Conservation (phyloP, 2,888 invertebrate genomes). For the Ctenicera cuprea region DNA sequence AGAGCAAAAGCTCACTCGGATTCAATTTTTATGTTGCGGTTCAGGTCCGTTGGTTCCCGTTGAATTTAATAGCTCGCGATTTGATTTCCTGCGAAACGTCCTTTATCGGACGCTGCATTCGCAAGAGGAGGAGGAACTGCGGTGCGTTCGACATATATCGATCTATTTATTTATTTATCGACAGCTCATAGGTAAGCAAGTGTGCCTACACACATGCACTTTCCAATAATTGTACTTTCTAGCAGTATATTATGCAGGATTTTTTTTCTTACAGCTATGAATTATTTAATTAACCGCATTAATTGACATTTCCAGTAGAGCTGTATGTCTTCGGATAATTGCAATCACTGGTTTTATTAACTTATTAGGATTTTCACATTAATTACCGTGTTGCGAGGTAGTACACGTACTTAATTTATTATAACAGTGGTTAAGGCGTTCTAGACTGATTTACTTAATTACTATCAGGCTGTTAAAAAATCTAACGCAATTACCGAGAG, state of each 20-base stretch:
- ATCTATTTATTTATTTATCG: constrained; percentile 44
- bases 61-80: constrained; percentile 39
- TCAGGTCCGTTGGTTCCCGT: constrained; percentile 59
- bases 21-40: constrained; percentile 59
- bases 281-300: constrained; percentile 56
- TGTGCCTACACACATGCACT: constrained; percentile 53
- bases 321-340: constrained; percentile 53
- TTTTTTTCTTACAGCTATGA: constrained; percentile 44
- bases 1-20: constrained; percentile 51
- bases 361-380: constrained; percentile 46
- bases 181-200: constrained; percentile 38
- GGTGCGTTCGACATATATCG: constrained; percentile 16
- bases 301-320: constrained; percentile 54
- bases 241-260: constrained; percentile 53
- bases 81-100: constrained; percentile 37
- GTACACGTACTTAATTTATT: constrained; percentile 31
- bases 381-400: constrained; percentile 32
- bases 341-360: constrained; percentile 48
- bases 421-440: constrained; percentile 30
- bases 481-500: constrained; percentile 2
- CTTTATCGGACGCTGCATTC: constrained; percentile 27
- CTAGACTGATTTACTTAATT: constrained; percentile 32
- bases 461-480: not conserved
- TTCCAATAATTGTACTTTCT: constrained; percentile 62
- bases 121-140: constrained; percentile 38